phyloP scores from a whole-genome alignment of 2,888 invertebrate species.

The Exocentrus adspersus region DNA sequence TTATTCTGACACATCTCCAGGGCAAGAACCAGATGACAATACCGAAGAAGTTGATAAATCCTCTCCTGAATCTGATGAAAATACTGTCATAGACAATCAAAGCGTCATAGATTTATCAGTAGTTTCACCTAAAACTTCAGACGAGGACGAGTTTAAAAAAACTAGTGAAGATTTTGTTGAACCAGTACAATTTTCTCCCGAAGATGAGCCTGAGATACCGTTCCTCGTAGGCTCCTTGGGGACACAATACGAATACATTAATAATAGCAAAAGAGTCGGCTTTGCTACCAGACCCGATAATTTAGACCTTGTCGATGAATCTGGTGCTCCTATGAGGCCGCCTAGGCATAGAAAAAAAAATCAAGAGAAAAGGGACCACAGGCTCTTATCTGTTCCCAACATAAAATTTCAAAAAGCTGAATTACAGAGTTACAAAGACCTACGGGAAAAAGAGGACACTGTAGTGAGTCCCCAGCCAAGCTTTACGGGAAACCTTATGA shows the following conservation, averaged over 20 bases:
- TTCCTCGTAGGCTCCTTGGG: slow-evolving; percentile 55
- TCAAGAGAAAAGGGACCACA: slow-evolving; percentile 67
- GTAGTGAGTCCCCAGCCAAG: slow-evolving; percentile 58
- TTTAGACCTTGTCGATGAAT: slow-evolving; percentile 69
- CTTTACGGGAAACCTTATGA: slow-evolving; percentile 80
- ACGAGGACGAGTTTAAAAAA: slow-evolving; percentile 44
- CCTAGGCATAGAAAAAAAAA: slow-evolving; percentile 67
- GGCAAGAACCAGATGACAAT: slow-evolving; percentile 51
- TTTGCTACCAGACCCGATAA: slow-evolving; percentile 70
- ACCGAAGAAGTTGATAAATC: slow-evolving; percentile 54
- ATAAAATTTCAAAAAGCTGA: slow-evolving; percentile 72
- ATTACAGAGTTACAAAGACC: slow-evolving; percentile 65
- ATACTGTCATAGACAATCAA: slow-evolving; percentile 56
- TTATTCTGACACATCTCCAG: slow-evolving; percentile 56
- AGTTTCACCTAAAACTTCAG: slow-evolving; percentile 15
- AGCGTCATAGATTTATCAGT: slow-evolving; percentile 38
- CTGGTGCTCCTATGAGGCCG: slow-evolving; percentile 68
- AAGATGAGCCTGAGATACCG: slow-evolving; percentile 47
- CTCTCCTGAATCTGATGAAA: slow-evolving; percentile 59
- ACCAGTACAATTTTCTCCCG: slow-evolving; percentile 54
- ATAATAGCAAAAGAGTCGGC: slow-evolving; percentile 45
- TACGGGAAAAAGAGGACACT: slow-evolving; percentile 66
- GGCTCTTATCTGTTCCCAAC: slow-evolving; percentile 82
- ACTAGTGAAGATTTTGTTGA: slow-evolving; percentile 63
- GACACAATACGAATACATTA: slow-evolving; percentile 48